phyloP scores from a whole-genome alignment of 2,888 invertebrate genomes.

The Caenorhabditis sp. region DNA sequence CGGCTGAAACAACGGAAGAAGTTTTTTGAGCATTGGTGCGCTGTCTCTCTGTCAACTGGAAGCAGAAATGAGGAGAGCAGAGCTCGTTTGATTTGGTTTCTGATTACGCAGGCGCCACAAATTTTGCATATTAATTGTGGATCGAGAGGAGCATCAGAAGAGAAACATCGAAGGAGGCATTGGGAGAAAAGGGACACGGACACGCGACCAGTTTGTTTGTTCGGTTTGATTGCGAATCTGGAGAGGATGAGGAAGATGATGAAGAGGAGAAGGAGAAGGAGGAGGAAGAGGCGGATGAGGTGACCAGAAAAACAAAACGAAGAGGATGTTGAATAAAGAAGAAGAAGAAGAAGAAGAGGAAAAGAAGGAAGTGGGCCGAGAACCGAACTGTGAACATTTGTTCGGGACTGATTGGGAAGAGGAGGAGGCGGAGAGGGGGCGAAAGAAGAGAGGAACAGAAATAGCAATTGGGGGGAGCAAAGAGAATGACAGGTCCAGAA shows the following conservation, averaged over 20 bases:
- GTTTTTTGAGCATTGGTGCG: slow-evolving; percentile 40
- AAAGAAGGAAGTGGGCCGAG: not conserved
- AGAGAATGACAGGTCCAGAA: not conserved
- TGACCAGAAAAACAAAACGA: slow-evolving; percentile 19
- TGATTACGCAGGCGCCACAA: slow-evolving; percentile 32
- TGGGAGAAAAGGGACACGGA: not conserved
- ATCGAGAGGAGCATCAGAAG: not conserved
- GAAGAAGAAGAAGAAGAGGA: not conserved
- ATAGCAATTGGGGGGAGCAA: not conserved
- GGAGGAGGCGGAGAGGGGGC: no score
- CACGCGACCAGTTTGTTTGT: slow-evolving; percentile 9
- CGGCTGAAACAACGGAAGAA: slow-evolving; percentile 16
- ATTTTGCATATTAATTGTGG: slow-evolving; percentile 38
- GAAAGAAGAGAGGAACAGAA: not conserved
- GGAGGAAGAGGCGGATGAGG: slow-evolving; percentile 5
- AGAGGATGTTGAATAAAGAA: no score
- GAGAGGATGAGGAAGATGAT: slow-evolving; percentile 11
- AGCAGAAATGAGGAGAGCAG: slow-evolving; percentile 7
- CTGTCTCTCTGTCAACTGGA: slow-evolving; percentile 15
- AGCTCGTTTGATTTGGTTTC: slow-evolving; percentile 21
- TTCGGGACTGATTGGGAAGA: not conserved
- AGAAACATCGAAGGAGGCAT: no score
- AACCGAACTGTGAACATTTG: slow-evolving; percentile 9
- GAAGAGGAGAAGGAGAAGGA: slow-evolving; percentile 9
- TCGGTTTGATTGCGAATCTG: slow-evolving; percentile 28